Base-by-base conservation (phyloP, 2,797 vertebrate genomes). In the Sebastes kiyomatsui region DNA sequence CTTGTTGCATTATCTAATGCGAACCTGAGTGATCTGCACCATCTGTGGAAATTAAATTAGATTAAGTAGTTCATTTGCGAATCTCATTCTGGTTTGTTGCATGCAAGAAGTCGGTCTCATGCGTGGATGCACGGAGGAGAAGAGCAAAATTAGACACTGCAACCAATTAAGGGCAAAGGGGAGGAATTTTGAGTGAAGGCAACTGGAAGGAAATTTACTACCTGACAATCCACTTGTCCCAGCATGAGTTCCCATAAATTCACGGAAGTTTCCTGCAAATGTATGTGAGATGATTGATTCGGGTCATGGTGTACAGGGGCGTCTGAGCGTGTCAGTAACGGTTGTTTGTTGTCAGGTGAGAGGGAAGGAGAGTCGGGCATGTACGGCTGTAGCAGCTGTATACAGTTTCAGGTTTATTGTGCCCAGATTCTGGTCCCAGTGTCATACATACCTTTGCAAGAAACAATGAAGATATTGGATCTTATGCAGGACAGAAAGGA, bases 211-310 rank as follows among this genome's bases (percentile, higher is more conserved):
- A 93, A 90, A 87, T 92, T 75, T 95, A 96, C 94, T 96, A 96
- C 95, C 95, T 96, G 95, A 95, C 93, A 94, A 91, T 94, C 91
- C 95, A 93, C 94, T 95, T 88, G 95, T 95, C 92, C 94, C 95
- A 93, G 94, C 95, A 95, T 95, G 94, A 95, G 95, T 93, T 96
- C 92, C 95, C 94, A 95, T 95, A 96, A 95, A 95, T 94, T 96
- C 95, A 96, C 86, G 92, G 95, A 95, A 91, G 95, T 95, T 96
- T 95, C 96, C 95, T 96, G 95, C 94, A 95, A 96, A 96, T 68
- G 95, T 95, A 93, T 94, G 94, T 77, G 69, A 95, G 88, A 94
- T 93, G 89, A 94, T 94, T 96, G 86, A 96, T 92, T 94, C 90
- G 87, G 88, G 87, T 92, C 87, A 93, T 61, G 76, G 90, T 80